Conservation (phyloP, 2,113 vertebrate genomes). For the Bubo bubo region DNA sequence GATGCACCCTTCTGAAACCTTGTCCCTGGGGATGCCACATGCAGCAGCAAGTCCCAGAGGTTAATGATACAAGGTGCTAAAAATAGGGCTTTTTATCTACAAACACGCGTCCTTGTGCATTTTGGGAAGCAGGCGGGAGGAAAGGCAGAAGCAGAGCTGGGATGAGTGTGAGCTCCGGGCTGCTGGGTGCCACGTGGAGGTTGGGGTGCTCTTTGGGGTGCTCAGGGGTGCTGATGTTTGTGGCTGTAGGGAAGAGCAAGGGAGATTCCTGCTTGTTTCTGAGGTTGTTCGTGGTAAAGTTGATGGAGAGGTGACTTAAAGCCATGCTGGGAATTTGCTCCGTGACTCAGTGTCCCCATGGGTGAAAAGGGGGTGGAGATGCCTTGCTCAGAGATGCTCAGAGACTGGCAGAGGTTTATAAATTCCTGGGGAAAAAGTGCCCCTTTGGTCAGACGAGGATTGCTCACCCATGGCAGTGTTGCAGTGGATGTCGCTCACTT, state of each 20-base stretch:
- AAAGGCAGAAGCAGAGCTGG: accelerated
- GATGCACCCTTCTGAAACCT: neutral
- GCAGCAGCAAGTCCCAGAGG: neutral
- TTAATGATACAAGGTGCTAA: neutral
- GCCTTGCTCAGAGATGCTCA: neutral
- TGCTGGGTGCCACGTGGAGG: accelerated
- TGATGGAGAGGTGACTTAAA: neutral
- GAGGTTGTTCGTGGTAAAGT: accelerated
- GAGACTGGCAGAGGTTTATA: neutral
- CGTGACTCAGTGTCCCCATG: neutral
- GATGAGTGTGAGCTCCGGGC: accelerated
- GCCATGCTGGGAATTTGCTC: neutral
- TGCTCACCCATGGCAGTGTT: accelerated
- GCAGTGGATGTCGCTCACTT: accelerated
- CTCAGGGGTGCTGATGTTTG: neutral
- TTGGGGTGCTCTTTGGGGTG: neutral
- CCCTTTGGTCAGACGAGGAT: neutral
- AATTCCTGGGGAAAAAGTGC: neutral
- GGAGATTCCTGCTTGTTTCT: accelerated
- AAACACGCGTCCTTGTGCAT: neutral
- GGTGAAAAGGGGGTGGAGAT: neutral
- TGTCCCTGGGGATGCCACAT: neutral
- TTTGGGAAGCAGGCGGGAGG: neutral
- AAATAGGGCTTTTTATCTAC: neutral
- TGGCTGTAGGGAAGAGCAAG: neutral